Percentiles rank a stretch among this genome's conserved stretches.
These are phyloP conservation scores for Bolinopsis microptera DNA, from an alignment of 37 sponge, comb jelly and placozoan species.

Conservation along the genomic window DNA sequence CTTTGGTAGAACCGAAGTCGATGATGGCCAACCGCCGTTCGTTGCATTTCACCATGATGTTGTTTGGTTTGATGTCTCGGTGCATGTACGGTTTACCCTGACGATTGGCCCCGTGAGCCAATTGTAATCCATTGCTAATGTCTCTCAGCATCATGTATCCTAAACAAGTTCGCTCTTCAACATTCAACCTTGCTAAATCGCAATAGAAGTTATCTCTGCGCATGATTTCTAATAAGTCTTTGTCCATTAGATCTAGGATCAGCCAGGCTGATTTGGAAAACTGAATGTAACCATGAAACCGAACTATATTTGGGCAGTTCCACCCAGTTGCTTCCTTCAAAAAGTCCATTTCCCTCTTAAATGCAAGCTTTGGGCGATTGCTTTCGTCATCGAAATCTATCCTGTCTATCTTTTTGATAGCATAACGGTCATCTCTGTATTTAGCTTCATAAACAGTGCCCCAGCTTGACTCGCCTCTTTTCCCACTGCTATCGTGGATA, in stretches of 20 bases:
- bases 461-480: not conserved
- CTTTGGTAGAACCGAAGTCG: constrained; percentile 31
- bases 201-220: not conserved
- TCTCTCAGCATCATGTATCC: constrained; percentile 3
- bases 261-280: not conserved
- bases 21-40: constrained; percentile 15
- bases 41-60: not conserved
- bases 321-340: not conserved
- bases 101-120: not conserved
- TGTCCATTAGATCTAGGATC: constrained; percentile 17
- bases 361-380: not conserved
- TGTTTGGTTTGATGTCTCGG: constrained; percentile 26
- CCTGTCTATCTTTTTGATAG: not conserved
- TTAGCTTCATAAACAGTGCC: not conserved
- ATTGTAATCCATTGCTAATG: not conserved
- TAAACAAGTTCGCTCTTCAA: not conserved
- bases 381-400: not conserved
- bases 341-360: constrained; percentile 5
- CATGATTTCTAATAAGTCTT: not conserved
- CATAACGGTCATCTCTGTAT: not conserved
- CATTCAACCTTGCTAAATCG: not conserved
- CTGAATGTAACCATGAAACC: not conserved
- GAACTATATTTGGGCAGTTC: constrained; percentile 1
- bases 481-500: not conserved
- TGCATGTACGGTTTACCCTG: constrained; percentile 1